A percentile compares a stretch with the other conserved stretches of the same genome.
Evolutionary conservation across 2,797 vertebrate genomes (phyloP).

Genomic region (Tauraco hartlaubi): DNA sequence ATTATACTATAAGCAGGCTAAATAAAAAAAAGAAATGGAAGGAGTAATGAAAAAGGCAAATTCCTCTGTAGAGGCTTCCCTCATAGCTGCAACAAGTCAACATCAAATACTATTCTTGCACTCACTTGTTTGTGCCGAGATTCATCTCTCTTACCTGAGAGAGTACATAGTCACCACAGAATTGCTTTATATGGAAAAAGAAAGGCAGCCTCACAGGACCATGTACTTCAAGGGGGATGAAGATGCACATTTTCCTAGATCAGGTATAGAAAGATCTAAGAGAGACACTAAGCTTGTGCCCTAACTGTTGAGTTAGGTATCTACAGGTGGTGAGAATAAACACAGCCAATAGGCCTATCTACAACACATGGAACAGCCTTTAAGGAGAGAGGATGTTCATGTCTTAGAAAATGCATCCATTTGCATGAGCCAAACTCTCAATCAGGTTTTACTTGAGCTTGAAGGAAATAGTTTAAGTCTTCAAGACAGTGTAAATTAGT

Average conservation of each 20-base stretch:
- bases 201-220: background rate
- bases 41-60: background rate
- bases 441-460: background rate
- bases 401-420: background rate
- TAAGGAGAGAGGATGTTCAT: background rate
- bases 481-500: background rate
- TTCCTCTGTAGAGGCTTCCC: background rate
- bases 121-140: background rate
- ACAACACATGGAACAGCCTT: background rate
- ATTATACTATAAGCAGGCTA: background rate
- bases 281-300: background rate
- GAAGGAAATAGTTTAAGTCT: background rate
- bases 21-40: background rate
- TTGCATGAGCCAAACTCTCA: background rate
- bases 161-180: background rate
- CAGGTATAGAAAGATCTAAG: background rate
- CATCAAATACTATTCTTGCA: background rate
- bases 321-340: background rate
- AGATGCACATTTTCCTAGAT: background rate
- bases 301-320: background rate
- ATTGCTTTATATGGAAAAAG: background rate
- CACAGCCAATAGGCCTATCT: background rate
- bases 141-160: background rate
- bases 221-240: background rate
- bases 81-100: background rate